Evolutionary conservation across 1,140 invertebrate species (phyloP).

Genomic region (Fopius arisanus): DNA sequence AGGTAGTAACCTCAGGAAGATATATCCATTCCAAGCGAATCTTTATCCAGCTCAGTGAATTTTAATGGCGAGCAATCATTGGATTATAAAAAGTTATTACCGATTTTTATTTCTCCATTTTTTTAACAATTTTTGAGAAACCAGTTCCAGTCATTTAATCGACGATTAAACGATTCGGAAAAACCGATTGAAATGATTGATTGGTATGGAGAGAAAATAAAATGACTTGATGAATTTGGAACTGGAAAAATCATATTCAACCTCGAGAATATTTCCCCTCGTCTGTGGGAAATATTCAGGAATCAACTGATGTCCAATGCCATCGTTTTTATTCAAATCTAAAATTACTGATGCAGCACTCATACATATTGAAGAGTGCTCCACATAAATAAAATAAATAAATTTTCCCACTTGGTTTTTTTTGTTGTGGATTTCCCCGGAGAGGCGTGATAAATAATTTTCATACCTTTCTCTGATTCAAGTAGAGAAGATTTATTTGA

Average conservation of each 20-base stretch:
- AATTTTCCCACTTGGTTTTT: background rate
- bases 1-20: background rate
- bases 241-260: too few relatives aligned
- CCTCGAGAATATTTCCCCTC: background rate
- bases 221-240: too few relatives aligned
- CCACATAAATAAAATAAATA: background rate
- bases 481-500: too few relatives aligned
- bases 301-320: background rate
- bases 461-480: too few relatives aligned
- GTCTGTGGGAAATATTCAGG: background rate
- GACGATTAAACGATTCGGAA: too few relatives aligned
- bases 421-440: background rate
- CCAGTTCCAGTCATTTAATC: too few relatives aligned
- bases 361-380: background rate
- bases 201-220: too few relatives aligned
- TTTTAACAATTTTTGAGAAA: too few relatives aligned
- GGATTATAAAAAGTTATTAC: too few relatives aligned
- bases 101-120: too few relatives aligned
- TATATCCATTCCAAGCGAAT: background rate
- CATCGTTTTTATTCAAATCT: background rate
- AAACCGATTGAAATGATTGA: too few relatives aligned
- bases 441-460: background rate
- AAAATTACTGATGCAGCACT: background rate
- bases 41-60: background rate
- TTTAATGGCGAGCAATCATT: background rate